Evolutionary conservation across 2,888 invertebrate species (phyloP), one percentile per base, ranked within the genome.

Genomic region (Aproaerema taeniolella): DNA sequence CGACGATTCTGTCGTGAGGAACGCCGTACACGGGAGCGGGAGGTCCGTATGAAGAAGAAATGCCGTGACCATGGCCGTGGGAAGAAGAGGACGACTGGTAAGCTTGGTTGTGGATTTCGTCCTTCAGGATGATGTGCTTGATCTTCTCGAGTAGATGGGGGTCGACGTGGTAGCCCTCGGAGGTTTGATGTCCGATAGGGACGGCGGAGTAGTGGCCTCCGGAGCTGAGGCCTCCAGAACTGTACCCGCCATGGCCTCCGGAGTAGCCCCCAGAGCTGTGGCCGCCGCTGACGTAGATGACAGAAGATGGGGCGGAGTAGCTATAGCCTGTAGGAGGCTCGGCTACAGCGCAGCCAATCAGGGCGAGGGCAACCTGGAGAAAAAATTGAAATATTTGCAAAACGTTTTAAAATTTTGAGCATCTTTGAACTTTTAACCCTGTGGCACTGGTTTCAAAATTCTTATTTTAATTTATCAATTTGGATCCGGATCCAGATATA

Each of bases 161-260:
- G 83, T 95, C 95, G 46, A 95, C 93, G 75, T 91, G 89, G 70
- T 93, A 93, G 49, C 95, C 95, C 70, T 95, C 95, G 50, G 89
- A 92, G 55, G 92, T 91, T 67, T 93, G 93, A 78, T 91, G 91
- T 49, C 95, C 95, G 49, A 91, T 88, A 39, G 93, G 91, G 24
- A 94, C 95, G 43, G 91, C 89, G 58, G 88, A 87, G 88, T 93
- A 94, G 60, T 92, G 92, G 47, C 94, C 93, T 34, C 93, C 92
- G 45, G 90, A 88, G 74, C 73, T 47, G 80, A 67, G 45, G 41
- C 55, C 46, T 11, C 60, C 55, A 4, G 52, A 48, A 46, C 54
- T 90, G 69, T 89, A 88, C 49, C 92, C 91, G 89, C 90, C 89
- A 50, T 89, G 88, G 74, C 90, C 91, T 41, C 90, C 86, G 52